Evolutionary conservation across 2,797 vertebrate species (phyloP), one percentile per base, ranked within the genome.

Genomic region (Falco berigora): DNA sequence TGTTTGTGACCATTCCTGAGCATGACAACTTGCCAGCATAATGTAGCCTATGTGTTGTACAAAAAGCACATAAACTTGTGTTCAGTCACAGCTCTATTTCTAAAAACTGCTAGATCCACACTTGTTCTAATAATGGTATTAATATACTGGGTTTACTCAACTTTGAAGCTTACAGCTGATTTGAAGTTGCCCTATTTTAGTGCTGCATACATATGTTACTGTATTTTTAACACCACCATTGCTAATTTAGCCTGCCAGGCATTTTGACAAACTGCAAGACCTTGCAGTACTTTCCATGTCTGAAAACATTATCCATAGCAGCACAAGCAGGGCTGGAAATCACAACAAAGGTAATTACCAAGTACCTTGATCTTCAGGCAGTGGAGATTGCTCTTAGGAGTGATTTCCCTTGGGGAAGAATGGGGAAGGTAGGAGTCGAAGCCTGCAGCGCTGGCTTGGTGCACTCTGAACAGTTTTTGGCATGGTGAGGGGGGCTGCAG

Each of bases 171-270:
- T 62, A 47, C 23, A 58, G 27, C 32, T 59, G n/a, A 73, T 74
- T 85, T 0, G 6, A 92, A 78, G 36, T 71, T 72, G 17, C 20
- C 36, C 23, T 94, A 5, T 82, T 90, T 82, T 69, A 75, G 73
- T 55, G 50, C 73, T 1, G 1, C 3, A 5, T 42, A 5, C 9
- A 30, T 32, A 23, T 4, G 12, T 82, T 58, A 67, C 53, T 24
- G 8, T 71, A 17, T 83, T 77, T 83, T 68, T 10, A 58, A 46
- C 53, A 42, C 8, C 56, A 52, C 5, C 0, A 1, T 38, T 40
- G 63, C 40, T 83, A 71, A 94, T 90, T 81, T 75, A 68, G 53
- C 52, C 36, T 67, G 79, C 68, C 86, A 86, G 69, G 63, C 73
- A 50, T 5, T 44, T 62, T 84, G 87, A 84, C 58, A 38, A 27